These are phyloP conservation scores for Amblyjoppa proteus DNA, from an alignment of 2,888 invertebrate species.

Conservation along the genomic window DNA sequence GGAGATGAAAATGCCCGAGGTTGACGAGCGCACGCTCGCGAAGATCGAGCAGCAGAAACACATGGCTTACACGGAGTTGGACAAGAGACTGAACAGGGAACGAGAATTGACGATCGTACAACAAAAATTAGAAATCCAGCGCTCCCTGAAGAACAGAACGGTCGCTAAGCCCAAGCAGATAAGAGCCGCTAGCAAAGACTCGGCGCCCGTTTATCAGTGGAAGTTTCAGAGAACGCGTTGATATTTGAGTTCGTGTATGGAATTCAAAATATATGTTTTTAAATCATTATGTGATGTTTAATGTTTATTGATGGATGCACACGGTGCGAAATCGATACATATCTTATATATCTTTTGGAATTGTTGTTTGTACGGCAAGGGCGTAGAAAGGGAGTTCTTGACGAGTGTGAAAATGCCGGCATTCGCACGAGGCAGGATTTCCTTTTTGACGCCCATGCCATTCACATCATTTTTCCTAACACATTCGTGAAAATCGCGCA, in stretches of 20 bases:
- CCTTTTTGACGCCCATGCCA: too few species aligned
- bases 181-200: conserved; percentile 88
- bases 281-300: neutral
- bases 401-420: too few species aligned
- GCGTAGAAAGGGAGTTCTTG: too few species aligned
- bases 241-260: conserved; percentile 70
- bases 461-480: too few species aligned
- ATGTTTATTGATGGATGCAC: neutral
- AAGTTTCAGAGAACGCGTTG: conserved; percentile 93
- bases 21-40: conserved; percentile 86
- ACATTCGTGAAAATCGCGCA: too few species aligned
- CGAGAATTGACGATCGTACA: conserved; percentile 91
- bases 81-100: conserved; percentile 92
- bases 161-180: conserved; percentile 88
- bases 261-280: neutral
- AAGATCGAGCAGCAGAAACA: conserved; percentile 87
- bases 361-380: too few species aligned
- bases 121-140: conserved; percentile 92
- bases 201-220: conserved; percentile 93
- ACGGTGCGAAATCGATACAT: neutral
- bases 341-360: neutral
- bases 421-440: too few species aligned
- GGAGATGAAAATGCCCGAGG: conserved; percentile 87
- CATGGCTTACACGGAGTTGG: conserved; percentile 90
- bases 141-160: conserved; percentile 89